Conservation (phyloP, 2,113 vertebrate species). For the Amblyornis subalaris region DNA sequence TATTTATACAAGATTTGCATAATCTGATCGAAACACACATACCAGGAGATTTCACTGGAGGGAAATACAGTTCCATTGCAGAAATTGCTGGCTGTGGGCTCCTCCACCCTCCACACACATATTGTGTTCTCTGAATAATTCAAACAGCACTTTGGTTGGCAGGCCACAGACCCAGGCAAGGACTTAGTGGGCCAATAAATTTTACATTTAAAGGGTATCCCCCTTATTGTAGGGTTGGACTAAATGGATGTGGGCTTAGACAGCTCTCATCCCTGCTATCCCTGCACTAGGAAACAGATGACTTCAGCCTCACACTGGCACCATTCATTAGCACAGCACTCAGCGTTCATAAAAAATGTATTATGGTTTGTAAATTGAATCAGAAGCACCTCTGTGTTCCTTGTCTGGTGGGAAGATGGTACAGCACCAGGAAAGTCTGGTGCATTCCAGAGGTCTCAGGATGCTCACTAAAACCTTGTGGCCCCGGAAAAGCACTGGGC, state of each 20-base stretch:
- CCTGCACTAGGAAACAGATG: neutral
- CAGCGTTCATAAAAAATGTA: conserved; percentile 14
- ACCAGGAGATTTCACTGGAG: neutral
- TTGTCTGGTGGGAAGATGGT: neutral
- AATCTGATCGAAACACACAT: neutral
- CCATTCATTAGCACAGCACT: conserved; percentile 38
- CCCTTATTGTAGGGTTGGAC: neutral
- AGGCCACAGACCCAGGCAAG: neutral
- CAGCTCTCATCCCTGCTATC: neutral
- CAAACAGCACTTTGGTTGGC: neutral
- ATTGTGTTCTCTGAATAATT: neutral
- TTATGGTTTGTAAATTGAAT: neutral
- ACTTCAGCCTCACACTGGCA: conserved; percentile 24
- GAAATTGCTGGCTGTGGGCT: neutral
- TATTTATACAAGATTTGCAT: neutral
- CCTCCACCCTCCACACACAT: neutral
- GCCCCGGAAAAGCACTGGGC: neutral
- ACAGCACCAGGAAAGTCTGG: neutral
- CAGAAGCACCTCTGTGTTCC: neutral
- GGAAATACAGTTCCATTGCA: neutral
- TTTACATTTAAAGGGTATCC: neutral
- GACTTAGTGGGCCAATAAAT: neutral
- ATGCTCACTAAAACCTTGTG: neutral
- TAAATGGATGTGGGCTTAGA: neutral
- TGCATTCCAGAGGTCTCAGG: neutral